Base-by-base conservation (phyloP, 2,888 invertebrate genomes). In the Pantelozetes paolii region DNA sequence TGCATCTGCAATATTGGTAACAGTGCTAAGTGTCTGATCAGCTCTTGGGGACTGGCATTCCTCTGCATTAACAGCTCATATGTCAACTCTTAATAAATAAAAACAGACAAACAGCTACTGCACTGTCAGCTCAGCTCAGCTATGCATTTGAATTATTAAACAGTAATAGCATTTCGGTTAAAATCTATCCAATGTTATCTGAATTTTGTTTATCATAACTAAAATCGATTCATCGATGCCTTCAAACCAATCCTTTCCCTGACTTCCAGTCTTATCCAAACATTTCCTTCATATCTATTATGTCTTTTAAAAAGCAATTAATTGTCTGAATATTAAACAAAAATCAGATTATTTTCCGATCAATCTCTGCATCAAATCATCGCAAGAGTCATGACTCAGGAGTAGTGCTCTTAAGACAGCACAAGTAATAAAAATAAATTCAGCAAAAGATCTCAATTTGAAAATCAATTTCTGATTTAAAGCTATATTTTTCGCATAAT, bases 81-180 rank as follows among this genome's bases (percentile, higher is more conserved):
- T 62, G 62, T 62, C 62, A 62, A 62, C 32, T 62, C 36, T 20
- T 62, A 62, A 62, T 62, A 62, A 62, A 62, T 62, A 32, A 62
- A 62, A 62, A 32, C 15, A 54, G 20, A 32, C 62, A 32, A 62
- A 62, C 62, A 30, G 62, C 62, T 62, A 32, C 62, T 62, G 62
- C 32, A 62, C 62, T 62, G 62, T 62, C 62, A 62, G 62, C n/a
- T n/a, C n/a, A n/a, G n/a, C n/a, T 62, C 32, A 18, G 8, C 30
- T 62, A 62, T 26, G n/a, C 32, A 62, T 62, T 32, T 62, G 13
- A 23, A 23, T 54, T 54, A 26, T 54, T 23, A 54, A 54, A 54
- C 23, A 54, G 54, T 54, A 26, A 23, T 54, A 54, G 26, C 54
- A 54, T 54, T n/a, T 23, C 23, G 23, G 26, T 23, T 54, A 13